Evolutionary conservation across 2,113 vertebrate genomes (phyloP), one percentile per base, ranked within the genome.

Genomic region (Onychorhynchus coronatus): DNA sequence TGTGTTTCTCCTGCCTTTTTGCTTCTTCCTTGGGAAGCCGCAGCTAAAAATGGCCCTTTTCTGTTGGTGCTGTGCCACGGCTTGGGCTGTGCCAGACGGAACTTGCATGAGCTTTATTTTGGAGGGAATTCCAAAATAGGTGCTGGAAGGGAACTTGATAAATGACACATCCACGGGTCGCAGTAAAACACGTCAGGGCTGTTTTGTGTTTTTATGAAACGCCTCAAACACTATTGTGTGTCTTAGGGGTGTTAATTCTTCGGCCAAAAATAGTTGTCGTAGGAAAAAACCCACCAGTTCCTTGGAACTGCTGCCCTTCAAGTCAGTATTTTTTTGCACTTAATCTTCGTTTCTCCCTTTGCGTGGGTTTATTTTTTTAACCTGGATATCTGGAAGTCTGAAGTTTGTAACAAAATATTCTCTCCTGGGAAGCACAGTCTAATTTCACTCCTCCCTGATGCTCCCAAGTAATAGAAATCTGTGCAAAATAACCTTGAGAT

Each of bases 391-490:
- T 7, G 14, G 4, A 71, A 17, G 41, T 4, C 30, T 21, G 65
- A 63, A 28, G 28, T 31, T 72, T n/a, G 5, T 28, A 78, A 67
- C 4, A 11, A 7, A 80, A 22, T 27, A 4, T 8, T 67, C 15
- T 83, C n/a, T 62, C 35, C 13, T 19, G 52, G 33, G 66, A 78
- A 52, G 44, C 0, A 0, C 1, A 1, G 8, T 44, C 47, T 59
- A 3, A n/a, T 77, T 58, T 21, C 2, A 14, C 72, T 77, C 37
- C 61, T 35, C 4, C 24, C 10, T 2, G 24, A 19, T 25, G 58
- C 22, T 85, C 30, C 42, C 17, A 31, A 55, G n/a, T 37, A 55
- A 63, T 7, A 68, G 47, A 53, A 44, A 58, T 25, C 44, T 1
- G 0, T 19, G 41, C 11, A 42, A 61, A 83, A 52, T 30, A 28